Evolutionary conservation across 64 coral and sea anemone genomes (phyloP).

Genomic region (Orbicella faveolata): DNA sequence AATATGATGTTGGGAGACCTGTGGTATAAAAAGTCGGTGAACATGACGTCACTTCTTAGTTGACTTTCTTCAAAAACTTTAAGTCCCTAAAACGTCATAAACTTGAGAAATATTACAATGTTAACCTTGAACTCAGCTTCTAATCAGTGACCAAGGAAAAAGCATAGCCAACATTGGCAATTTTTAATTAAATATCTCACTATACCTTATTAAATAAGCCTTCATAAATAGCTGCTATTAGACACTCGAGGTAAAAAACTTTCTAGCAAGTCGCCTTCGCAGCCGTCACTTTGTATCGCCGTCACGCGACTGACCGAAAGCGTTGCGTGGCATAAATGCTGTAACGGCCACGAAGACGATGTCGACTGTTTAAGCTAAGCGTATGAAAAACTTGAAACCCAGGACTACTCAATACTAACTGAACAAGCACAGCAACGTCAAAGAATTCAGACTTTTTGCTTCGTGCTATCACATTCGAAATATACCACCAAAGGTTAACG

Average conservation of each 20-base stretch:
- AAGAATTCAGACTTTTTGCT: too few species aligned
- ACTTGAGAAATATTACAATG: not conserved
- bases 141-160: not conserved
- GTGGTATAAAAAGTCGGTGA: not conserved
- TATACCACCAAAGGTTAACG: too few species aligned
- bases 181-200: slow-evolving; percentile 4
- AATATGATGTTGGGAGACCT: too few species aligned
- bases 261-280: not conserved
- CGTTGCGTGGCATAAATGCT: too few species aligned
- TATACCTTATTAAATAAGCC: not conserved
- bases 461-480: too few species aligned
- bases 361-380: too few species aligned
- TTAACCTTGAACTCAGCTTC: not conserved
- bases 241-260: not conserved
- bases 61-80: not conserved
- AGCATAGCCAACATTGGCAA: not conserved
- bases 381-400: too few species aligned
- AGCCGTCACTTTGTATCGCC: not conserved
- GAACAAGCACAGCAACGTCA: too few species aligned
- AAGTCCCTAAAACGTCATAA: not conserved
- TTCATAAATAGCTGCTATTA: slow-evolving; percentile 11
- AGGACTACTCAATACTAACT: too few species aligned
- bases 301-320: too few species aligned
- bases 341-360: too few species aligned
- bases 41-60: not conserved